Base-by-base conservation (phyloP, 2,113 vertebrate genomes). In the Chroicocephalus ridibundus region DNA sequence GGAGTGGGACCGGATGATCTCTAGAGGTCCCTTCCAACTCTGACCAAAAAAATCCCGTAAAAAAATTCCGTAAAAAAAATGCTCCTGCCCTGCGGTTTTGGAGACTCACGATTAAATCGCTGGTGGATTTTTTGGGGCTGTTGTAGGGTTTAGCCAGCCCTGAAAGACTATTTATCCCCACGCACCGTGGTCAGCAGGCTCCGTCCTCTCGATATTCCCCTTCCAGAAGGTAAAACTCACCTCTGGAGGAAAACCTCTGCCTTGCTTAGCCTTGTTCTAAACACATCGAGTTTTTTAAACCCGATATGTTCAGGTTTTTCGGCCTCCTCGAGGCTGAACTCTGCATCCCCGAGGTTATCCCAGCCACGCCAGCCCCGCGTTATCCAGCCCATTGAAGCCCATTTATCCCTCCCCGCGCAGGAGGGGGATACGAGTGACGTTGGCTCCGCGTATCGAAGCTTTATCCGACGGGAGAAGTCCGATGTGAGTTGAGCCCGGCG, bases 111-210 rank as follows among this genome's bases (percentile, higher is more conserved):
- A 4, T 17, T 5, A 3, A 54, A 27, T 3, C 7, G 3, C 69
- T 10, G 55, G 17, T 2, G 47, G 61, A 42, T 66, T 42, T 13
- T 1, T 1, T 0, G 38, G 32, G 42, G 38, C 29, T 54, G 20
- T 0, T n/a, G 46, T 10, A 5, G 19, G 40, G 2, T 14, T 82
- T 61, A 1, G 10, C 31, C 55, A 15, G 3, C 84, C 44, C 20
- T 38, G 2, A 2, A 38, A 15, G 31, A 31, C 7, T 4, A 0
- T 46, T 57, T 12, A 32, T 29, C n/a, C 42, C 29, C 42, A 1
- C 0, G 22, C 22, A 2, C 14, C 0, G 0, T 0, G 8, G 9
- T 1, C 2, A 1, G 40, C 5, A 1, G 36, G 57, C 57, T 86
- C 40, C 36, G 4, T 57, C 29, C 77, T 20, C 29, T 4, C 44